Base-by-base conservation (phyloP, 1,140 invertebrate genomes). In the Dendrolimus punctatus region DNA sequence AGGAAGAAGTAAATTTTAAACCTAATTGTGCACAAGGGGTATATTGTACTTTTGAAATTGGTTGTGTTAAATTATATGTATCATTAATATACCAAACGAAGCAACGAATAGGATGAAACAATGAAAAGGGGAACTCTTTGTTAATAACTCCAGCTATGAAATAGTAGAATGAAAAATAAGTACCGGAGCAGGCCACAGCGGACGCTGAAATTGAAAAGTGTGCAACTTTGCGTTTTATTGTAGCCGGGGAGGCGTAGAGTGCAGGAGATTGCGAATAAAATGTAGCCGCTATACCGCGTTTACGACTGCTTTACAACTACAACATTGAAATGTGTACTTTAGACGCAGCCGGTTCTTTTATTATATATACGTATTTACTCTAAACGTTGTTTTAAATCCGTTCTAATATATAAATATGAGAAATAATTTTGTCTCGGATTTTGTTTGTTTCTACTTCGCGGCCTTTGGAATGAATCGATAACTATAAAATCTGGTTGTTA, bases 81-180 rank as follows among this genome's bases (percentile, higher is more conserved):
- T 23, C 23, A 23, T 23, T 23, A 23, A 23, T 23, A 23, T 23
- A 2, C 23, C 23, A 23, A 23, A 23, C 23, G 23, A 23, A 23
- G 3, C 23, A 23, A 23, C 23, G 23, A 23, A 23, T 23, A 23
- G 23, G 23, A 23, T 48, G 46, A 48, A 71, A 74, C 68, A 73
- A 73, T 75, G 64, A 67, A 51, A 55, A 62, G 62, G 73, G 68
- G 78, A 70, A 67, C 66, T 68, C 70, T 70, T 76, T 78, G 77
- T 77, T 73, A 59, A 63, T 5, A 57, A 57, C 66, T 70, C 63
- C 62, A 61, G 53, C 38, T 47, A 62, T 62, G 63, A 57, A 53
- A 53, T 47, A 51, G 58, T 67, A 50, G 68, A 74, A 78, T 76
- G 72, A 74, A 73, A 79, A 74, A 76, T 70, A 64, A 64, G 62